Evolutionary conservation across 1,140 invertebrate genomes (phyloP).

Genomic region (Leptopilina clavipes): DNA sequence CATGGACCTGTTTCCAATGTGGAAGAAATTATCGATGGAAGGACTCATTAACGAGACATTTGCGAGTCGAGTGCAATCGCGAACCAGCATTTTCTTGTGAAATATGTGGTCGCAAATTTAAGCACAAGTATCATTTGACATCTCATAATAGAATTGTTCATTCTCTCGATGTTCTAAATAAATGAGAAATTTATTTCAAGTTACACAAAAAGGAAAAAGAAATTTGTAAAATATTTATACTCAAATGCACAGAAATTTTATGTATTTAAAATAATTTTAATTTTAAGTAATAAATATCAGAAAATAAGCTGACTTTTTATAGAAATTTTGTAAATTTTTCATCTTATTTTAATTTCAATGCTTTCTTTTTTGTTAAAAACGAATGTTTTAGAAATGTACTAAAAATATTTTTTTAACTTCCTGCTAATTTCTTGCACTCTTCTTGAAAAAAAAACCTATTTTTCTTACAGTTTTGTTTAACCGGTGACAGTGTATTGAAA

Average conservation of each 20-base stretch:
- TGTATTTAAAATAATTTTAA: not conserved
- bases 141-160: constrained; percentile 43
- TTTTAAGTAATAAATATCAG: not conserved
- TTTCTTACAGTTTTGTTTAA: not conserved
- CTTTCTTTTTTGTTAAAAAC: not conserved
- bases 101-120: constrained; percentile 63
- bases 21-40: constrained; percentile 46
- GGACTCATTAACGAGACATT: constrained; percentile 62
- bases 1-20: constrained; percentile 38
- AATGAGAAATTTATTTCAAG: constrained; percentile 31
- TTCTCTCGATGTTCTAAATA: constrained; percentile 35
- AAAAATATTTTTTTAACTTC: not conserved
- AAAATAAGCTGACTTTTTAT: not conserved
- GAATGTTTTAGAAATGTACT: not conserved
- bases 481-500: too few relatives aligned
- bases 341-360: not conserved
- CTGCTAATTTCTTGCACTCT: not conserved
- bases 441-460: not conserved
- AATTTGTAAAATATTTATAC: not conserved
- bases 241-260: constrained; percentile 17
- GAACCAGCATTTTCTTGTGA: constrained; percentile 65
- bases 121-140: constrained; percentile 57
- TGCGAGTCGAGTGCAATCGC: constrained; percentile 67
- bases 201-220: not conserved
- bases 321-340: not conserved